Conservation (phyloP, 2,888 invertebrate species). For the Macrosoma leucophasiata region DNA sequence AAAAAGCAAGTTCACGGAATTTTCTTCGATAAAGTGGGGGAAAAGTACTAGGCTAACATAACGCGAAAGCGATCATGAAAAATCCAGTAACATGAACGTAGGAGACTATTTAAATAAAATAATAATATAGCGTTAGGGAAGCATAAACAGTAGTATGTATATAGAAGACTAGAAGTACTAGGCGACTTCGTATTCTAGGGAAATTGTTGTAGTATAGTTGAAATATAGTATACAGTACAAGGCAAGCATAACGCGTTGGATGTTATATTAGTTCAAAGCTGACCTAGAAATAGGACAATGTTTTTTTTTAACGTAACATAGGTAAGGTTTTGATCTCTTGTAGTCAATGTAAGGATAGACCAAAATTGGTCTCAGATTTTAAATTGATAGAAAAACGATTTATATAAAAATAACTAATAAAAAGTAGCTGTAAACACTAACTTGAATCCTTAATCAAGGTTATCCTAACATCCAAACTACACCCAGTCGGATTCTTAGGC, state of each 20-base stretch:
- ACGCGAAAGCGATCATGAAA: conserved; percentile 22
- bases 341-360: too few species aligned
- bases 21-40: conserved; percentile 61
- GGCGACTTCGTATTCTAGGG: conserved; percentile 16
- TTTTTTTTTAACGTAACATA: too few species aligned
- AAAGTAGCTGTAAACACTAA: not conserved
- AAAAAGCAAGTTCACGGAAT: conserved; percentile 32
- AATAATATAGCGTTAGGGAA: conserved; percentile 49
- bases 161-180: conserved; percentile 35
- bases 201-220: conserved; percentile 33
- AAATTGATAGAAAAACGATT: too few species aligned
- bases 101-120: conserved; percentile 53
- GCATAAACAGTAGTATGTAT: conserved; percentile 33
- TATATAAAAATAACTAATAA: not conserved
- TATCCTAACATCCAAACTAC: too few species aligned
- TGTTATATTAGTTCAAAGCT: conserved; percentile 14
- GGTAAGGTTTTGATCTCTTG: too few species aligned
- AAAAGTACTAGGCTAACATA: conserved; percentile 50
- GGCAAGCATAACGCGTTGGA: conserved; percentile 31
- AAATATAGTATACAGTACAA: conserved; percentile 41
- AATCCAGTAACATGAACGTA: too few species aligned
- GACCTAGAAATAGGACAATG: too few species aligned
- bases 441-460: too few species aligned
- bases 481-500: too few species aligned
- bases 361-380: too few species aligned